These are phyloP conservation scores for Zeugodacus cucurbitae DNA, from an alignment of 1,140 invertebrate species.

Conservation along the genomic window DNA sequence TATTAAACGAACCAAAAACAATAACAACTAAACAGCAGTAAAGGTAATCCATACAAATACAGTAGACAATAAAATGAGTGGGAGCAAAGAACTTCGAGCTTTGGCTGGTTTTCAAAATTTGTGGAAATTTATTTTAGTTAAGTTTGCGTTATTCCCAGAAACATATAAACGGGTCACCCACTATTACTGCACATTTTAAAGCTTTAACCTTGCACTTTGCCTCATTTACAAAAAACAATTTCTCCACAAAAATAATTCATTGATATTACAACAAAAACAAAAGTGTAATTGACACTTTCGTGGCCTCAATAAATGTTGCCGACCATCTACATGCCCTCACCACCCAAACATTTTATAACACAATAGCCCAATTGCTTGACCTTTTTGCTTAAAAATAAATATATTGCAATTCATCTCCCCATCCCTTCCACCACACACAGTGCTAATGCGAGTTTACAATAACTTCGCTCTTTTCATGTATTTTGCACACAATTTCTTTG, in stretches of 20 bases:
- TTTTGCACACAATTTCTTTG: not conserved
- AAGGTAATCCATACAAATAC: not conserved
- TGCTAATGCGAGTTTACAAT: not conserved
- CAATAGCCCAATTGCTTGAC: not conserved
- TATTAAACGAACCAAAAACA: not conserved
- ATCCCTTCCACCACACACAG: not conserved
- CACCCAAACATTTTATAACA: not conserved
- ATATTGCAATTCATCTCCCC: too few relatives aligned
- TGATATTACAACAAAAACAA: not conserved
- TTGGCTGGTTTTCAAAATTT: not conserved
- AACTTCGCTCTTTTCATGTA: not conserved
- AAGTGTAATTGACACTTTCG: not conserved
- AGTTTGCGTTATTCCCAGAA: not conserved
- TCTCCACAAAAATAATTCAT: not conserved
- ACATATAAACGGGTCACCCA: not conserved
- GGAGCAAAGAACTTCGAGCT: not conserved
- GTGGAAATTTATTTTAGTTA: not conserved
- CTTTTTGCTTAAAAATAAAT: constrained; percentile 3
- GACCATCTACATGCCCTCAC: not conserved
- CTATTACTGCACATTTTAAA: not conserved
- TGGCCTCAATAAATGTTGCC: not conserved
- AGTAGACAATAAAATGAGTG: not conserved
- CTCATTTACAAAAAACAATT: not conserved
- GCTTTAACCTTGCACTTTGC: not conserved
- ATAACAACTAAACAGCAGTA: not conserved